Percentiles rank a stretch among this genome's conserved stretches.
Conservation (phyloP, 2,888 invertebrate genomes). For the Aporophyla nigra region DNA sequence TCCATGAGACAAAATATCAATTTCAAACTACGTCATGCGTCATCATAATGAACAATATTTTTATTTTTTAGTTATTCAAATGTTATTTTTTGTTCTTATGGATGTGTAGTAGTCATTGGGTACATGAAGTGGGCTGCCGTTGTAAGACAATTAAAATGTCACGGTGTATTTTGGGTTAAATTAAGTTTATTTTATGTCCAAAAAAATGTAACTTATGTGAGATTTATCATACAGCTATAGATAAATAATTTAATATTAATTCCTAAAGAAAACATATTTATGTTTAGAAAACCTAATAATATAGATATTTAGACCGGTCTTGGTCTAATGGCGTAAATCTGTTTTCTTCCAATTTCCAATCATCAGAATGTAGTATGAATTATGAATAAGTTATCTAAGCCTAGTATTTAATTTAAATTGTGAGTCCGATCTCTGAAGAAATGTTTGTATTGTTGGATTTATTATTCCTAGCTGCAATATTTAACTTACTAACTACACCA, state of each 20-base stretch:
- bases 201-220: neutral
- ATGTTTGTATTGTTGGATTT: neutral
- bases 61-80: too few species aligned
- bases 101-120: too few species aligned
- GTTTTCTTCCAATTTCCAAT: slow-evolving; percentile 15
- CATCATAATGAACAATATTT: too few species aligned
- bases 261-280: neutral
- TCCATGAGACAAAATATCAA: too few species aligned
- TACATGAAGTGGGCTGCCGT: too few species aligned
- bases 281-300: neutral
- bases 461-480: neutral
- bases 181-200: neutral
- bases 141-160: too few species aligned
- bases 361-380: slow-evolving; percentile 11
- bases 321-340: neutral
- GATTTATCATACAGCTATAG: neutral
- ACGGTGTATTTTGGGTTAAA: slow-evolving; percentile 13
- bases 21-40: too few species aligned
- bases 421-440: neutral
- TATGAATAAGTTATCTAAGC: slow-evolving; percentile 3
- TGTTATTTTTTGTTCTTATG: too few species aligned
- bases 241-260: neutral
- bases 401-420: slow-evolving; percentile 10
- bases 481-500: neutral
- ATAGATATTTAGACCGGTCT: neutral